Evolutionary conservation across 2,113 vertebrate genomes (phyloP).

Genomic region (Panthera leo): DNA sequence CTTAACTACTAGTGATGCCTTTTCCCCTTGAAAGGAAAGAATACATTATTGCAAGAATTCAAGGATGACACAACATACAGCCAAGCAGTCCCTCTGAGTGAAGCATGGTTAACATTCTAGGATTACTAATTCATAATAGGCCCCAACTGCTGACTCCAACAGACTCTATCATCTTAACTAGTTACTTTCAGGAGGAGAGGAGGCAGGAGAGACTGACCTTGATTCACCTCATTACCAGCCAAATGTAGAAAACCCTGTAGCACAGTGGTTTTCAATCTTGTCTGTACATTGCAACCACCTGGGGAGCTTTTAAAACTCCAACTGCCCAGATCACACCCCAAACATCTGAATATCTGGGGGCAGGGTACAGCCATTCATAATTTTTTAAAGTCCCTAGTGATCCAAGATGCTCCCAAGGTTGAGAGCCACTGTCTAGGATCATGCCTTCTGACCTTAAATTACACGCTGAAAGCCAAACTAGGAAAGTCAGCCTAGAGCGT

Average conservation of each 20-base stretch:
- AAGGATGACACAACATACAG: constrained; percentile 20
- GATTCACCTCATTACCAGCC: background rate
- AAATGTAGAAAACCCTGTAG: background rate
- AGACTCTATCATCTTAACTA: background rate
- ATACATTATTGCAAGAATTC: background rate
- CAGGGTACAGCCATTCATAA: background rate
- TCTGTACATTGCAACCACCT: background rate
- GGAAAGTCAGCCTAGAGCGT: background rate
- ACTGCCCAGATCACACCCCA: background rate
- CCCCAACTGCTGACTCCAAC: background rate
- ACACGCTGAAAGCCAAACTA: background rate
- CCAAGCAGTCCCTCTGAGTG: background rate
- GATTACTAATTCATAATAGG: background rate
- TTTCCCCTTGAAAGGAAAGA: background rate
- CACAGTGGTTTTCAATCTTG: background rate
- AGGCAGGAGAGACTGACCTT: background rate
- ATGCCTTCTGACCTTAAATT: background rate
- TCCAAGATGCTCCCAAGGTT: background rate
- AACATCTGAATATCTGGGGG: background rate
- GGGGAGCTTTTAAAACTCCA: background rate
- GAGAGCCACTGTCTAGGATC: background rate
- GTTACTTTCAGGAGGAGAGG: background rate
- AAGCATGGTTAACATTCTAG: background rate
- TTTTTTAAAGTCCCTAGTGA: background rate
- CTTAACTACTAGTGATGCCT: background rate